Evolutionary conservation across 2,888 invertebrate species (phyloP).

Genomic region (Lasioglossum morio): DNA sequence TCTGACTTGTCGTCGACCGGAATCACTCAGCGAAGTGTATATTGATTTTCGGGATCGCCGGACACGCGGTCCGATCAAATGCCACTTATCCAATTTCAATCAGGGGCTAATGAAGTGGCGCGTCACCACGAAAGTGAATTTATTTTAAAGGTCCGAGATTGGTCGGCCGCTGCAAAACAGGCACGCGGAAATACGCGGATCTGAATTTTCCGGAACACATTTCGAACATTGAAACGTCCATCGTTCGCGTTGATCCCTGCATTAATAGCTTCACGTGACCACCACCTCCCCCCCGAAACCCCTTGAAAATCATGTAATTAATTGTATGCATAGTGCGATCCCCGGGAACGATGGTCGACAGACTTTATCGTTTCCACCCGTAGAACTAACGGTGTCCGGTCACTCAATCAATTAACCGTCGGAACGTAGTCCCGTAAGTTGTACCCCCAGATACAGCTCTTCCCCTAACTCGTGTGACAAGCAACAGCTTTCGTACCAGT

Average conservation of each 20-base stretch:
- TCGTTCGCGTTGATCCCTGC: neutral
- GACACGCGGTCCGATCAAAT: neutral
- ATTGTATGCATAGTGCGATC: constrained; percentile 35
- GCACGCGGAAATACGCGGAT: neutral
- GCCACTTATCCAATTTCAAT: neutral
- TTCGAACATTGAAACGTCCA: constrained; percentile 6
- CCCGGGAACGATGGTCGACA: neutral
- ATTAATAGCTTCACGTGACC: constrained; percentile 22
- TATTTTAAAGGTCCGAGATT: neutral
- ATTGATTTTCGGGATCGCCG: neutral
- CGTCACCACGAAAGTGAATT: neutral
- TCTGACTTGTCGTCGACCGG: neutral
- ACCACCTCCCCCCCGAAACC: neutral
- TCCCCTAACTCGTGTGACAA: constrained; percentile 13
- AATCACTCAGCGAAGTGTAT: neutral
- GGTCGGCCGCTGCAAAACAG: neutral
- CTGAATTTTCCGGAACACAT: neutral
- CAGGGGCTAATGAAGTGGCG: neutral
- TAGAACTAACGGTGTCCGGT: constrained; percentile 9
- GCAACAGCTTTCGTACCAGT: constrained; percentile 44
- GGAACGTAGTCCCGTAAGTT: neutral
- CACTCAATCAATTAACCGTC: neutral
- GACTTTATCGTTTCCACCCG: neutral
- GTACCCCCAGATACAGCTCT: neutral
- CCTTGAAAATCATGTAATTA: constrained; percentile 7